Conservation (phyloP, 2,797 vertebrate genomes). For the Epinephelus malabaricus region DNA sequence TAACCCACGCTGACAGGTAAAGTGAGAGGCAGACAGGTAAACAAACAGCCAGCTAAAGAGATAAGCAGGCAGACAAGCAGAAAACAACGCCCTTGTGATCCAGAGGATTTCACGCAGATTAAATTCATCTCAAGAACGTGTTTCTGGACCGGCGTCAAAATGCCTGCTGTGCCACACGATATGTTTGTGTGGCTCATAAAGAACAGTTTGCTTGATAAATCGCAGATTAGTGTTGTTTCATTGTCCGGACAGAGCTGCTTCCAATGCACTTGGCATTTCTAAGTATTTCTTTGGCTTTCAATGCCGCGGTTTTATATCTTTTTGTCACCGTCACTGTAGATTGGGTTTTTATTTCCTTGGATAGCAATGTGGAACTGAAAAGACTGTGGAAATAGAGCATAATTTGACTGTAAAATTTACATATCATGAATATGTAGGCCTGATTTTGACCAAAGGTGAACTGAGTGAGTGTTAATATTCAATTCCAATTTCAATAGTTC, state of each 20-base stretch:
- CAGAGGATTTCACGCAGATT: constrained; percentile 61
- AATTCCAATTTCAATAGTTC: neutral
- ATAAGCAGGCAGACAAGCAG: constrained; percentile 37
- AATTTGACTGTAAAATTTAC: neutral
- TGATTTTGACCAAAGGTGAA: neutral
- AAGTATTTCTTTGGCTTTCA: neutral
- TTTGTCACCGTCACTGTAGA: neutral
- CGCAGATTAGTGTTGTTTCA: constrained; percentile 28
- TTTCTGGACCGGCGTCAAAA: constrained; percentile 45
- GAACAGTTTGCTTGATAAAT: neutral
- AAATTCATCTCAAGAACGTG: constrained; percentile 31
- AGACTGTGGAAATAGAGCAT: neutral
- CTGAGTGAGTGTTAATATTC: neutral
- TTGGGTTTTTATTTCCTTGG: neutral
- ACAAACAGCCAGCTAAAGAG: constrained; percentile 37
- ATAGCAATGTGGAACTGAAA: neutral
- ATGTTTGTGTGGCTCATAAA: constrained; percentile 4
- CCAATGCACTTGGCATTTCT: neutral
- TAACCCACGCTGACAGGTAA: constrained; percentile 29
- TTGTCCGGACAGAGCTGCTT: neutral
- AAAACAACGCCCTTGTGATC: constrained; percentile 31
- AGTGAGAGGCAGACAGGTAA: constrained; percentile 30
- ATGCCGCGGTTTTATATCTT: constrained; percentile 2
- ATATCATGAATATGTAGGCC: neutral
- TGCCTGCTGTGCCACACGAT: constrained; percentile 15